Percentiles rank a stretch among this genome's conserved stretches.
Evolutionary conservation across 92 coral and sea anemone species (phyloP).

Genomic region (Epizoanthus scotinus): DNA sequence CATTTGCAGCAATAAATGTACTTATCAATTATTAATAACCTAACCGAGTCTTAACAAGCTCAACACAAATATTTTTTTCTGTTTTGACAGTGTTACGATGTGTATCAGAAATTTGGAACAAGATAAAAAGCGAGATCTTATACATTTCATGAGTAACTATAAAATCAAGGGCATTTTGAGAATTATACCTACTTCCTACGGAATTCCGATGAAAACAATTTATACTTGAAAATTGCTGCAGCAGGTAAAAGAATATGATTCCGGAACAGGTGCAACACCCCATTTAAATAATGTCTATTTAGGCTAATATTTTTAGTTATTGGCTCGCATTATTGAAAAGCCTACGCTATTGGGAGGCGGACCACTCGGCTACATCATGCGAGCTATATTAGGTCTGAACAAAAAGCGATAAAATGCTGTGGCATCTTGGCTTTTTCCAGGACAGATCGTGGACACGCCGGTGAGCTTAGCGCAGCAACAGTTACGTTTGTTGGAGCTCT

Average conservation of each 20-base stretch:
- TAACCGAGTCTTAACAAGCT: constrained; percentile 29
- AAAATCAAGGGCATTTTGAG: background rate
- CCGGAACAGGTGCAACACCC: constrained; percentile 27
- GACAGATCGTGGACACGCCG: background rate
- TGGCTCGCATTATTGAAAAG: constrained; percentile 30
- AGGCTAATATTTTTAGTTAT: constrained; percentile 29
- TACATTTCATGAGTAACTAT: background rate
- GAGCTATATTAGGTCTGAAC: constrained; percentile 10
- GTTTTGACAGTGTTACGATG: constrained; percentile 7
- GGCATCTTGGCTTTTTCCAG: constrained; percentile 1
- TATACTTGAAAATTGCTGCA: background rate
- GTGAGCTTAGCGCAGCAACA: background rate
- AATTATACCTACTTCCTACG: background rate
- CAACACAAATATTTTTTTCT: constrained; percentile 16
- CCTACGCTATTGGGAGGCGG: constrained; percentile 27
- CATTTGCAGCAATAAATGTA: constrained; percentile 34
- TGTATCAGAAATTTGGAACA: background rate
- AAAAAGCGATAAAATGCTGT: constrained; percentile 16
- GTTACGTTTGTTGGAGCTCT: no score
- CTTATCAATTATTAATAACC: constrained; percentile 17
- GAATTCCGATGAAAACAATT: background rate
- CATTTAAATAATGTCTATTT: constrained; percentile 27
- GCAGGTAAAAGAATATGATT: background rate
- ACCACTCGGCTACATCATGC: constrained; percentile 27
- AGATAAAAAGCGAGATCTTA: background rate